Percentiles rank a stretch among this genome's conserved stretches.
phyloP scores from a whole-genome alignment of 2,888 invertebrate genomes.

The Phyto melanocephala region DNA sequence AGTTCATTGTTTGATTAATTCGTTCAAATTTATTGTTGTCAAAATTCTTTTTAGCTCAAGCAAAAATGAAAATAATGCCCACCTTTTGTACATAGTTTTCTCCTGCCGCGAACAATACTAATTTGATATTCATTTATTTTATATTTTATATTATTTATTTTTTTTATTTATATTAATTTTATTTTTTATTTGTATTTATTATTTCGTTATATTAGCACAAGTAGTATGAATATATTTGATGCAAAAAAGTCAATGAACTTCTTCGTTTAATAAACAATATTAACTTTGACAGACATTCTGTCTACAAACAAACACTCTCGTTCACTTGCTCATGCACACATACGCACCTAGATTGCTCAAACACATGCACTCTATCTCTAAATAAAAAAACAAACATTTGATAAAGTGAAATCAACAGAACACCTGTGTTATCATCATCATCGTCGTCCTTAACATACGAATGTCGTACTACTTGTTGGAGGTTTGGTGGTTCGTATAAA shows the following conservation, averaged over 20 bases:
- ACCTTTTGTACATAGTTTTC: not conserved
- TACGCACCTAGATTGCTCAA: not conserved
- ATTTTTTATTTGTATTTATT: not conserved
- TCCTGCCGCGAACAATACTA: too few species aligned
- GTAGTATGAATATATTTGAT: slow-evolving; percentile 3
- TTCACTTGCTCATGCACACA: not conserved
- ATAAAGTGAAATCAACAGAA: slow-evolving; percentile 42
- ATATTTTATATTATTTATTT: too few species aligned
- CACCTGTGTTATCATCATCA: slow-evolving; percentile 54
- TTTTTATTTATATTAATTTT: slow-evolving; percentile 17
- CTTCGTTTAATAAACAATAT: slow-evolving; percentile 43
- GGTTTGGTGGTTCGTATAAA: slow-evolving; percentile 6
- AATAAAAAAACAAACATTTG: not conserved
- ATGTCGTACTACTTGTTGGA: too few species aligned
- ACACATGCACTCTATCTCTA: not conserved
- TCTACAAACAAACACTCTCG: slow-evolving; percentile 20
- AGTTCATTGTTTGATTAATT: not conserved
- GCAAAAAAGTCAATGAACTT: slow-evolving; percentile 54
- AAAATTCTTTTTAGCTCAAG: too few species aligned
- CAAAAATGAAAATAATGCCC: too few species aligned
- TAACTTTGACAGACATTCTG: slow-evolving; percentile 50
- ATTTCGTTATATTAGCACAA: not conserved
- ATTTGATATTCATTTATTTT: too few species aligned
- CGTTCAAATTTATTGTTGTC: not conserved
- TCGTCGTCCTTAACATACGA: not conserved